These are phyloP conservation scores for Cryptops parisi DNA, from an alignment of 2,888 invertebrate genomes.

Conservation along the genomic window DNA sequence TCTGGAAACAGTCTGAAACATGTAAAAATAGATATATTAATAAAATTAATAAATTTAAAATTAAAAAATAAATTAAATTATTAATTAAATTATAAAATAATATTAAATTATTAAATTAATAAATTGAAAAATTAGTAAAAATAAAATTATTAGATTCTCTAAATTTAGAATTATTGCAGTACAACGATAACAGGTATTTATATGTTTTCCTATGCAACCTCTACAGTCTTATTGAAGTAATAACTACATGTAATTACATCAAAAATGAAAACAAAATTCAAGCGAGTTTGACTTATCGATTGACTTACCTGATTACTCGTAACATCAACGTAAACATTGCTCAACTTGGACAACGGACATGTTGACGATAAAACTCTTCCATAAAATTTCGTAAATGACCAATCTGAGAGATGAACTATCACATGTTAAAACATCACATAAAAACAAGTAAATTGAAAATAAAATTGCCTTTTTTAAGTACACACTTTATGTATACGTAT, in stretches of 20 bases:
- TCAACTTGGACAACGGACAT: constrained; percentile 64
- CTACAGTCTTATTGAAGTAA: too few species aligned
- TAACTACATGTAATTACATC: too few species aligned
- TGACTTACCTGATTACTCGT: constrained; percentile 38
- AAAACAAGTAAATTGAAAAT: too few species aligned
- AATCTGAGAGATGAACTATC: constrained; percentile 39
- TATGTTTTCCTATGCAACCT: too few species aligned
- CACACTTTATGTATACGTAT: too few species aligned
- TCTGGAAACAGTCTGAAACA: not conserved
- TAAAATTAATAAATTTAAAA: not conserved
- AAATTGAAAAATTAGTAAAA: too few species aligned
- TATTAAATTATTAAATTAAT: not conserved
- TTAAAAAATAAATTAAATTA: not conserved
- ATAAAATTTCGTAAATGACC: constrained; percentile 75
- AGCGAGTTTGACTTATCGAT: constrained; percentile 13
- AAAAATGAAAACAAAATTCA: not conserved
- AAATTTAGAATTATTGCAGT: too few species aligned
- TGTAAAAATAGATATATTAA: not conserved
- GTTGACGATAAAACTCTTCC: constrained; percentile 66
- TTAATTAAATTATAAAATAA: not conserved
- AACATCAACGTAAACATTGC: constrained; percentile 66
- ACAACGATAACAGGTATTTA: too few species aligned
- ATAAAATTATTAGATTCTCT: too few species aligned
- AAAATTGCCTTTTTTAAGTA: too few species aligned
- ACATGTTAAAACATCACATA: too few species aligned